Evolutionary conservation across 2,797 vertebrate genomes (phyloP).

Genomic region (Lagodon rhomboides): DNA sequence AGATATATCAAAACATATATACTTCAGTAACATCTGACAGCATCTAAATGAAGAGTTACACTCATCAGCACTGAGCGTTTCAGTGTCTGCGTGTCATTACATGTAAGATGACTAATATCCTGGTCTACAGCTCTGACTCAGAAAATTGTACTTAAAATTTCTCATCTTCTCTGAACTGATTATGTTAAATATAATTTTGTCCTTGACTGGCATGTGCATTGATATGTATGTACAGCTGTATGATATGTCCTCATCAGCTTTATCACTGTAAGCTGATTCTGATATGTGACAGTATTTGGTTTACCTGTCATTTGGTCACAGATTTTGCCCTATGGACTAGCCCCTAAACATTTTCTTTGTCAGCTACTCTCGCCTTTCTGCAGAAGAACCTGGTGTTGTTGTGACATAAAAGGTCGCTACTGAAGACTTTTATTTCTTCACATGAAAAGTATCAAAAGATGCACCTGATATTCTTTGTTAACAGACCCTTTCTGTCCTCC

Average conservation of each 20-base stretch:
- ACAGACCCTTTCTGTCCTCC: conserved; percentile 62
- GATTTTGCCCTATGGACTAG: conserved; percentile 51
- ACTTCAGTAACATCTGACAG: conserved; percentile 63
- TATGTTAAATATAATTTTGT: conserved; percentile 70
- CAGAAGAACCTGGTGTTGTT: conserved; percentile 50
- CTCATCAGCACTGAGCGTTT: conserved; percentile 22
- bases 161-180: conserved; percentile 55
- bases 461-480: conserved; percentile 58
- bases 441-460: conserved; percentile 64
- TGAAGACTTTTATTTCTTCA: conserved; percentile 67
- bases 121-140: conserved; percentile 54
- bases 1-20: conserved; percentile 68
- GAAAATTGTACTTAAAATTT: conserved; percentile 61
- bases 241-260: conserved; percentile 65
- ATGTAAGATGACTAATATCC: conserved; percentile 58
- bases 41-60: conserved; percentile 64
- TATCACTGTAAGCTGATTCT: conserved; percentile 63
- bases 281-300: conserved; percentile 76
- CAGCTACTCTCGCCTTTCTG: conserved; percentile 33
- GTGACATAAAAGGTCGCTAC: conserved; percentile 56
- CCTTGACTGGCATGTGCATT: conserved; percentile 73
- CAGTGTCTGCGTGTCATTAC: conserved; percentile 53
- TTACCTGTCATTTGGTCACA: conserved; percentile 59
- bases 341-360: conserved; percentile 57
- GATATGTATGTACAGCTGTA: conserved; percentile 72